phyloP scores from a whole-genome alignment of 2,113 vertebrate genomes.

The Aphyosemion australe region DNA sequence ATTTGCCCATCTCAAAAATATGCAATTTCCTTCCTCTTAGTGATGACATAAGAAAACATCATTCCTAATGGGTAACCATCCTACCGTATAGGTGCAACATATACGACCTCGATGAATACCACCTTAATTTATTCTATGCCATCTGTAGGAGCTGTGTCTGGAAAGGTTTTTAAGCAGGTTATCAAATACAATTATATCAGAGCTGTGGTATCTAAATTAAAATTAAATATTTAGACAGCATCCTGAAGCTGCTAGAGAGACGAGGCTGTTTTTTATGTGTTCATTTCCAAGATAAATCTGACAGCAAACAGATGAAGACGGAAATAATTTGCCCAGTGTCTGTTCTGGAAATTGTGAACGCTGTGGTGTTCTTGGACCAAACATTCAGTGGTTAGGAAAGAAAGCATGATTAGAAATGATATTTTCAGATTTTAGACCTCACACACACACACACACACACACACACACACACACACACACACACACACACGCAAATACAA shows the following conservation, averaged over 20 bases:
- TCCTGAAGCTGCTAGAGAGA: slow-evolving; percentile 35
- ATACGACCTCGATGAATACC: no score
- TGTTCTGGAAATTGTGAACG: slow-evolving; percentile 43
- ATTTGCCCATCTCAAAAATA: slow-evolving; percentile 39
- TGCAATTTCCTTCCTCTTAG: slow-evolving; percentile 50
- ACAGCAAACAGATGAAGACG: slow-evolving; percentile 60
- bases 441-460: not conserved
- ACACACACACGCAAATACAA: not conserved
- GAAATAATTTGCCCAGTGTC: slow-evolving; percentile 47
- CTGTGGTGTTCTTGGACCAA: slow-evolving; percentile 40
- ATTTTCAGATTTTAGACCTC: no score
- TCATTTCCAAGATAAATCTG: slow-evolving; percentile 57
- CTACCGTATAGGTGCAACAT: slow-evolving; percentile 55
- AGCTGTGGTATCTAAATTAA: slow-evolving; percentile 62
- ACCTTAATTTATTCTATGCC: no score
- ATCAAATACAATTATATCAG: slow-evolving; percentile 44
- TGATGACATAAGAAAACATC: slow-evolving; percentile 51
- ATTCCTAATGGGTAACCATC: slow-evolving; percentile 37
- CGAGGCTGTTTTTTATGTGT: slow-evolving; percentile 27
- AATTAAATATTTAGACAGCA: slow-evolving; percentile 65
- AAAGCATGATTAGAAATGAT: slow-evolving; percentile 15
- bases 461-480: slow-evolving; percentile 1
- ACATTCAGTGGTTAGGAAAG: slow-evolving; percentile 37
- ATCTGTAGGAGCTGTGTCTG: no score
- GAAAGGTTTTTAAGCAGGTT: no score